Evolutionary conservation across 2,113 vertebrate species (phyloP), one percentile per base, ranked within the genome.

Genomic region (Platichthys flesus): DNA sequence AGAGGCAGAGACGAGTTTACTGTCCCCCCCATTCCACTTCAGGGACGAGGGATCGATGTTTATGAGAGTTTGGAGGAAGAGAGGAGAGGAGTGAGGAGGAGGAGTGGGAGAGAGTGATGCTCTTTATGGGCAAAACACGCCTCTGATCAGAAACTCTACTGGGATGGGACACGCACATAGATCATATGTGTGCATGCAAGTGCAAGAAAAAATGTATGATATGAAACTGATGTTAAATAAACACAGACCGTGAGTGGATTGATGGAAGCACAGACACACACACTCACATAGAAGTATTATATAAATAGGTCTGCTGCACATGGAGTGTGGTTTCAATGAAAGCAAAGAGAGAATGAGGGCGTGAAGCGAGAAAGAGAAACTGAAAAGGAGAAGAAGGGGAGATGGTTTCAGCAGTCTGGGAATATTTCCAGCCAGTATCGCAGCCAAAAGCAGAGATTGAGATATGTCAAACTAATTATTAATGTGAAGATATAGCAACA

Each of bases 381-480:
- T 35, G 28, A 71, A 63, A 45, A 13, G 2, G 3, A 8, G 40
- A 56, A 72, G 77, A 84, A 67, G 55, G 51, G 47, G 69, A 55
- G 76, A 68, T 26, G 26, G 67, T 85, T 62, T 78, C 47, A 54
- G 20, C 45, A 9, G 45, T 77, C 47, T 42, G 74, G 66, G 68
- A 66, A 58, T 71, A 81, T 75, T 74, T 49, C n/a, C 51, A 63
- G 21, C n/a, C 51, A 63, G 21, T 69, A 80, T 65, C 57, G 0
- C 64, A 42, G 83, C 72, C 83, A 71, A 73, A 74, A 66, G 61
- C 51, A 67, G 37, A 89, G 74, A 82, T 73, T 75, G 70, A 83
- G 81, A 87, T 80, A 79, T 74, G 82, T 85, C 76, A 84, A 70
- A 73, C 31, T 68, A 78, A 78, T 90, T 81, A 85, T 82, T 67